Conservation (phyloP, 2,888 invertebrate species). For the Schizotus pectinicornis region DNA sequence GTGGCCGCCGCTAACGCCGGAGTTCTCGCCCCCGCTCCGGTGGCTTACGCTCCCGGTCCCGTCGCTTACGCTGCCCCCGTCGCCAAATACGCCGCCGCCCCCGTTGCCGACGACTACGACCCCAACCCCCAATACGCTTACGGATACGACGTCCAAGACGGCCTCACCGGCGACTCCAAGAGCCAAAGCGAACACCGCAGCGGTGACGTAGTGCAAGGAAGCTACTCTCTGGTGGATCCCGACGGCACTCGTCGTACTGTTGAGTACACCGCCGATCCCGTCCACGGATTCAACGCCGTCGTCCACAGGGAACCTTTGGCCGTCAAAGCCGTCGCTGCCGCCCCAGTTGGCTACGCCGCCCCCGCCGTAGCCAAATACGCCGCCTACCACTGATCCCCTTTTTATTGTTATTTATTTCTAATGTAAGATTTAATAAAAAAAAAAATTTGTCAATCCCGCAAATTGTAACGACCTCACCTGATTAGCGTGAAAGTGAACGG, state of each 20-base stretch:
- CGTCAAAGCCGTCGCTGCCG: conserved; percentile 55
- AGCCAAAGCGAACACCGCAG: conserved; percentile 61
- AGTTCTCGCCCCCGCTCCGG: neutral
- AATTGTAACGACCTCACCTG: conserved; percentile 33
- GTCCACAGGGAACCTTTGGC: conserved; percentile 65
- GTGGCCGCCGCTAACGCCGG: conserved; percentile 25
- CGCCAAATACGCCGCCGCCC: conserved; percentile 39
- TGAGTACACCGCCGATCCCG: conserved; percentile 65
- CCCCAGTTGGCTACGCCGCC: conserved; percentile 1
- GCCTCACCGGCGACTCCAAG: conserved; percentile 63
- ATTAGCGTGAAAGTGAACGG: conserved; percentile 36
- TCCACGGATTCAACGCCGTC: conserved; percentile 69
- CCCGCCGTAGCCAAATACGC: conserved; percentile 28
- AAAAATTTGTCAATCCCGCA: neutral
- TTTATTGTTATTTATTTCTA: conserved; percentile 19
- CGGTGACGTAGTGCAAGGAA: conserved; percentile 63
- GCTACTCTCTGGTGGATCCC: conserved; percentile 62
- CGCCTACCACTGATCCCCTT: conserved; percentile 8
- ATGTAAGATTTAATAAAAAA: neutral
- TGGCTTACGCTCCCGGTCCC: conserved; percentile 40
- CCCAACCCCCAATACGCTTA: conserved; percentile 65
- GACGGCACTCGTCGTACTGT: conserved; percentile 63
- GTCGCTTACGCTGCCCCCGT: conserved; percentile 28
- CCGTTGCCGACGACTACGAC: conserved; percentile 56
- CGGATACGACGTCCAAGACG: conserved; percentile 64